These are phyloP conservation scores for Sylvilagus bachmani DNA, from an alignment of 2,113 vertebrate genomes.

Conservation along the genomic window DNA sequence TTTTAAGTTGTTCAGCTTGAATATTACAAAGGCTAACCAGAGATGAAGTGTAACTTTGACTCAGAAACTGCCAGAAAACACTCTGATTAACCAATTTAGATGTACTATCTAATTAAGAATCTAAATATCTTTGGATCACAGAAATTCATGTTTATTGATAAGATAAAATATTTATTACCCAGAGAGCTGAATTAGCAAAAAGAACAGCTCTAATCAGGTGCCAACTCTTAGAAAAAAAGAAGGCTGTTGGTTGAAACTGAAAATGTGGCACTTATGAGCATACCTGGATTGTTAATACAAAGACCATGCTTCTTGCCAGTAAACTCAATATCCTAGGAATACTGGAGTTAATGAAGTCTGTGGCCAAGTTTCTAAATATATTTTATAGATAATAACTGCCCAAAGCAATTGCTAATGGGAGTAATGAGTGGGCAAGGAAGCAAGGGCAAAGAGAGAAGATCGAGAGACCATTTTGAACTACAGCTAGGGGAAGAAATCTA, in stretches of 20 bases:
- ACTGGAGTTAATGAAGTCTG: constrained; percentile 56
- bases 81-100: constrained; percentile 84
- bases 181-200: constrained; percentile 83
- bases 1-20: constrained; percentile 82
- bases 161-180: constrained; percentile 86
- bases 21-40: constrained; percentile 77
- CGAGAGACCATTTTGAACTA: neutral
- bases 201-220: constrained; percentile 69
- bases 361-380: constrained; percentile 72
- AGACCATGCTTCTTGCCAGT: constrained; percentile 24
- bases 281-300: constrained; percentile 58
- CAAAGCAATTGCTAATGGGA: constrained; percentile 68
- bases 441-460: neutral
- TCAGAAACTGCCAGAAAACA: constrained; percentile 80
- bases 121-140: constrained; percentile 83
- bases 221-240: constrained; percentile 71
- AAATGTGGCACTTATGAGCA: constrained; percentile 64
- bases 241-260: constrained; percentile 67
- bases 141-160: constrained; percentile 87
- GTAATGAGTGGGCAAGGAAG: constrained; percentile 59
- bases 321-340: constrained; percentile 72
- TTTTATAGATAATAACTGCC: constrained; percentile 63
- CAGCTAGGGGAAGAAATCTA: neutral
- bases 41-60: constrained; percentile 76
- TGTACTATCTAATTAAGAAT: constrained; percentile 80